Evolutionary conservation across 2,797 vertebrate species (phyloP), one percentile per base, ranked within the genome.

Genomic region (Tympanoctomys barrerae): DNA sequence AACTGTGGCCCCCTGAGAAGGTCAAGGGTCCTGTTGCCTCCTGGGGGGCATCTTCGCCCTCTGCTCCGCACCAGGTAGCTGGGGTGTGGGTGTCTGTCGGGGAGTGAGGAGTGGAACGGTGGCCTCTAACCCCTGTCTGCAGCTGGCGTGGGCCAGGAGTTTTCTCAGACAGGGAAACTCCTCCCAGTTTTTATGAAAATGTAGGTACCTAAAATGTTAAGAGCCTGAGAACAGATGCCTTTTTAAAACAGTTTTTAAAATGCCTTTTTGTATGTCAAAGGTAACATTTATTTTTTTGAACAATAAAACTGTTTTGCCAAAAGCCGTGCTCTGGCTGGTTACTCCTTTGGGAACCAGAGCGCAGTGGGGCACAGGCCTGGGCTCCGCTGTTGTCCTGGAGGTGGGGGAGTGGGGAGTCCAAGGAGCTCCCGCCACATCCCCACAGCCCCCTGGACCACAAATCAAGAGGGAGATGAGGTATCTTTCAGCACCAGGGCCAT

Each of bases 261-360:
- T 61, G 86, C 42, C 42, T 85, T 97, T 97, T 96, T 93, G 46
- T 97, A 94, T 84, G 46, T 94, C 80, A 91, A 18, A 73, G 84
- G 33, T 82, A 46, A 84, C 90, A 36, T 88, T 46, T 92, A 85
- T 95, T 96, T 96, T 75, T 96, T 94, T 71, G 91, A 95, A 86
- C 79, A 96, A 92, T 96, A 95, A 97, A 97, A 57, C 52, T 2
- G 39, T 93, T 96, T 96, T 68, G 75, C 85, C 87, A 59, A 83
- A 80, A 46, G n/a, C 13, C 8, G 0, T 3, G 79, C 26, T 68
- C 64, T 31, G 3, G 3, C 71, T 70, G 9, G 4, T 89, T 61
- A 79, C 68, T 82, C 80, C 28, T 90, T 36, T n/a, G 52, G 36
- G 93, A 75, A 39, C 24, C 0, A 4, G 62, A 10, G 36, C 10